phyloP scores from a whole-genome alignment of 2,113 vertebrate genomes.

The Burhinus bistriatus region DNA sequence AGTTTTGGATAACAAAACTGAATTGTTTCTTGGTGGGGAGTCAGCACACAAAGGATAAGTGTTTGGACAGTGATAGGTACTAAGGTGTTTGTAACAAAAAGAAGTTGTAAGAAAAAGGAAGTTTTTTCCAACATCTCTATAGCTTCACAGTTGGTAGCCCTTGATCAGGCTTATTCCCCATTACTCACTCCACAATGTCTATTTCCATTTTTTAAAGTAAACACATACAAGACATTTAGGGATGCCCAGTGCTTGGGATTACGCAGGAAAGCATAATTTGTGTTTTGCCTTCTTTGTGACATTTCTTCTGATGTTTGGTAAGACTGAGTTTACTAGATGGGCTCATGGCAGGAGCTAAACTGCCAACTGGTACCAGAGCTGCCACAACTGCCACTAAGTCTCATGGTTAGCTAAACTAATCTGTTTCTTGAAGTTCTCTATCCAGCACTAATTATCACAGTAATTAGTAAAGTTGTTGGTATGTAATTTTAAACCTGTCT shows the following conservation, averaged over 20 bases:
- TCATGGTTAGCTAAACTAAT: neutral
- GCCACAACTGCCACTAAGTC: neutral
- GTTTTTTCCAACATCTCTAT: neutral
- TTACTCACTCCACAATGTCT: neutral
- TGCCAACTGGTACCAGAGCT: neutral
- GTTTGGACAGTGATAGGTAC: neutral
- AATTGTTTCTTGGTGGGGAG: neutral
- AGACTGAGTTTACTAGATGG: neutral
- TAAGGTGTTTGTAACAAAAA: neutral
- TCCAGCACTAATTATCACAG: neutral
- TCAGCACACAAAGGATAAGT: fast-evolving
- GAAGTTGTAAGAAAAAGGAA: neutral
- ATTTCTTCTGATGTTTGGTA: neutral
- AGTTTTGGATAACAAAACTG: neutral
- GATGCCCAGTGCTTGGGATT: neutral
- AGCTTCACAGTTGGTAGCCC: neutral
- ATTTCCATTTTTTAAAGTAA: neutral
- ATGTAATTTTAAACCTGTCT: neutral
- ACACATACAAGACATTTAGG: neutral
- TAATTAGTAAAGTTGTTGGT: neutral
- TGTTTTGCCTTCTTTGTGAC: neutral
- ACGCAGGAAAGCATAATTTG: neutral
- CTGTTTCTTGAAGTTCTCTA: neutral
- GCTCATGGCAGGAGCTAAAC: neutral
- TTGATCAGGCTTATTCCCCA: neutral